Evolutionary conservation across 1,140 invertebrate species (phyloP).

Genomic region (Tetramorium alpestre): DNA sequence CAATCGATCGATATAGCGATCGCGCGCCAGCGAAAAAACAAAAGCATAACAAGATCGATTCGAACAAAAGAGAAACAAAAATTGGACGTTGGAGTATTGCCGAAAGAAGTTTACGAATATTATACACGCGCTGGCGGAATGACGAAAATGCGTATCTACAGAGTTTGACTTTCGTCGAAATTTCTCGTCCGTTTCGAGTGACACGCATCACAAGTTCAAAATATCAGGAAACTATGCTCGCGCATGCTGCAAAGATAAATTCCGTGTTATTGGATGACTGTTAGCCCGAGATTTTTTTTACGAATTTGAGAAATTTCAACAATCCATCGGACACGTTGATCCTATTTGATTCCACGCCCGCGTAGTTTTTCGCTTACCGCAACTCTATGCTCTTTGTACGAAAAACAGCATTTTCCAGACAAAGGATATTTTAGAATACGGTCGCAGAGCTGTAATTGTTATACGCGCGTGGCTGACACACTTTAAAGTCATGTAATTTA

Average conservation of each 20-base stretch:
- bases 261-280: background rate
- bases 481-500: conserved; percentile 46
- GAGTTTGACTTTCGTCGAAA: background rate
- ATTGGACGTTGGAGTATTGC: background rate
- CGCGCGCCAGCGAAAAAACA: background rate
- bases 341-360: background rate
- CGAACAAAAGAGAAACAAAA: background rate
- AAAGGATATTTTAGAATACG: background rate
- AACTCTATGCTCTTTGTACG: background rate
- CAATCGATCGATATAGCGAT: background rate
- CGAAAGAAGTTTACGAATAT: conserved; percentile 15
- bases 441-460: background rate
- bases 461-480: background rate
- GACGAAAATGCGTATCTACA: conserved; percentile 17
- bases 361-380: background rate
- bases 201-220: background rate
- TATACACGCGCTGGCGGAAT: background rate
- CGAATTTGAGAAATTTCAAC: background rate
- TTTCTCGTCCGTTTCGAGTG: background rate
- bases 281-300: background rate
- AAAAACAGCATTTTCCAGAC: background rate
- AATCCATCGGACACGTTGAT: background rate
- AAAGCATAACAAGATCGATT: conserved; percentile 9
- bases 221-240: background rate
- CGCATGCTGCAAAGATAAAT: background rate